Percentiles rank a stretch among this genome's conserved stretches.
Conservation (phyloP, 2,113 vertebrate genomes). For the Oreotrochilus melanogaster region DNA sequence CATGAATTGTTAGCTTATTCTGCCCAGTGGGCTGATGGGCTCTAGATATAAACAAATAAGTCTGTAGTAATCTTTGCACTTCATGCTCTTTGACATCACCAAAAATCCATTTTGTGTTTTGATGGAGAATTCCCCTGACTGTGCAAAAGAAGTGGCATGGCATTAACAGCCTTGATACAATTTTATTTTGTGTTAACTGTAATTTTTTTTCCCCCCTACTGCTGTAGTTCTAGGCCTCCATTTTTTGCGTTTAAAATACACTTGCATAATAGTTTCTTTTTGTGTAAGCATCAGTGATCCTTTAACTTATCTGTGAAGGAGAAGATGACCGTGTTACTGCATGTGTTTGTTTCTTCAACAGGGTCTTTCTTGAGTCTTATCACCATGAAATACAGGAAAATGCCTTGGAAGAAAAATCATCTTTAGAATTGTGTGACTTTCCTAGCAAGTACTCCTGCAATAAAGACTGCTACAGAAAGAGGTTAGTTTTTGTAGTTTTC, state of each 20-base stretch:
- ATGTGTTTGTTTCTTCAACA: background rate
- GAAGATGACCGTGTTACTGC: background rate
- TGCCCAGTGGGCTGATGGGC: background rate
- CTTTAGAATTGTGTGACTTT: background rate
- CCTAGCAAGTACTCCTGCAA: background rate
- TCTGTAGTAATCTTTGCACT: background rate
- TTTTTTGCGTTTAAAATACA: background rate
- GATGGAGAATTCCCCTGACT: background rate
- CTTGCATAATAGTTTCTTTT: background rate
- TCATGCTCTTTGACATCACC: background rate
- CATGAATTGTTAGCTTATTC: background rate
- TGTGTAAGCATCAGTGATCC: background rate
- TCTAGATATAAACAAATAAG: background rate
- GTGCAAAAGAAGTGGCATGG: background rate
- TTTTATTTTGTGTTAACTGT: background rate
- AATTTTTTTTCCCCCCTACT: background rate
- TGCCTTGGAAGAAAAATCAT: background rate
- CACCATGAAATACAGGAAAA: background rate
- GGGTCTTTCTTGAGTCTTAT: background rate
- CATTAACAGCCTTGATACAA: background rate
- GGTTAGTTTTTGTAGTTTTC: slow-evolving; percentile 75
- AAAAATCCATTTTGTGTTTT: background rate
- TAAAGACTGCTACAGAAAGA: background rate
- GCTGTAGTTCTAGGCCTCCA: background rate
- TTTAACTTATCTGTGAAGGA: background rate